Base-by-base conservation (phyloP, 2,888 invertebrate genomes). In the Petrophora chlorosata region DNA sequence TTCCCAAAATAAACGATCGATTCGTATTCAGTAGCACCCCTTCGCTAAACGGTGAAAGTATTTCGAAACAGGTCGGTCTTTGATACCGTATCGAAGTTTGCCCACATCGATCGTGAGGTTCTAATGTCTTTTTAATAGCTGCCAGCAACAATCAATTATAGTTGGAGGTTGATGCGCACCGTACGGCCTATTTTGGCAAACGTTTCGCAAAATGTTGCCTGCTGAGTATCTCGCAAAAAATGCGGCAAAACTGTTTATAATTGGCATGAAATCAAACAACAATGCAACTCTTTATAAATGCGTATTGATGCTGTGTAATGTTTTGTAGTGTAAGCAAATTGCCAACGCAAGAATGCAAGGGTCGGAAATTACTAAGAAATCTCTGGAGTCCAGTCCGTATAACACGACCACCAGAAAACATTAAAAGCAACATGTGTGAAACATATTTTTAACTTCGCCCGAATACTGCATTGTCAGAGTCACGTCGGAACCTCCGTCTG, bases 391-490 rank as follows among this genome's bases (percentile, higher is more conserved):
- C 35, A 47, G 33, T 8, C 30, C 35, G 23, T 10, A 29, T 26
- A 36, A 34, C 41, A 43, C 36, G 32, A 50, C 34, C 23, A 33
- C 40, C 32, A 26, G 55, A 61, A 62, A 67, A 69, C 69, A 70
- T 71, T 64, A 54, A 55, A 65, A 74, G 43, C 52, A 70, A 75
- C 75, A 73, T 64, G 72, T 75, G 76, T 64, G 66, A 61, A 54
- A 61, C 67, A 65, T 56, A 74, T 65, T 63, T 65, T 60, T 58
- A 63, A 62, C 58, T 62, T 54, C 55, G 38, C 49, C 46, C 52
- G 33, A 55, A 61, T 65, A 65, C 63, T 71, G 82, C 79, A 82
- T 86, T 85, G 84, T 86, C 79, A 85, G 66, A 80, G 84, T 85
- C 89, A 87, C 85, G 85, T 79, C 76, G 78, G 67, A 73, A 63